These are phyloP conservation scores for Diabrotica undecimpunctata DNA, from an alignment of 1,140 invertebrate species.

Conservation along the genomic window DNA sequence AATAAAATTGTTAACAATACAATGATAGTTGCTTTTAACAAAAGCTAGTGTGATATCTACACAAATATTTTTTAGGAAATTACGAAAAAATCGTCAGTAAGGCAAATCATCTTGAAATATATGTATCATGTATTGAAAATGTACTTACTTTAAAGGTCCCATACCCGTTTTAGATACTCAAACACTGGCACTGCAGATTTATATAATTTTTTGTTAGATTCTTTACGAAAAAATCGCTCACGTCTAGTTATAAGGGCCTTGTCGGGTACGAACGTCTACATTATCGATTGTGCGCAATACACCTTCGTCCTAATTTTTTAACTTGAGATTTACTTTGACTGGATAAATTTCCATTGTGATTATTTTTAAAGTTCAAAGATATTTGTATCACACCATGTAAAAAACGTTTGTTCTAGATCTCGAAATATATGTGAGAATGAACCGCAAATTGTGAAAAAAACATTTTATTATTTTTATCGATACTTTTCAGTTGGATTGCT, in stretches of 20 bases:
- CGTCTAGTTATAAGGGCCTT: neutral
- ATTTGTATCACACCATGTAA: neutral
- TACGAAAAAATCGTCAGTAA: neutral
- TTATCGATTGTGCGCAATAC: neutral
- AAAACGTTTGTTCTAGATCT: too few species aligned
- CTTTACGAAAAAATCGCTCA: neutral
- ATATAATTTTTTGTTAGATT: neutral
- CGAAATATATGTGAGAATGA: too few species aligned
- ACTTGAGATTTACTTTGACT: neutral
- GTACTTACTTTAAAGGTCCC: neutral
- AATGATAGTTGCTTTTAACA: too few species aligned
- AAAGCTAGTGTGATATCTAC: too few species aligned
- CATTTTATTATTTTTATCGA: too few species aligned
- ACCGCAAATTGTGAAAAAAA: too few species aligned
- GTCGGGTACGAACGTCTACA: neutral
- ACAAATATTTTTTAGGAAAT: neutral
- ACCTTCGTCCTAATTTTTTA: neutral
- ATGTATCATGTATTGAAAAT: neutral
- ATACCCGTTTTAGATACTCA: neutral
- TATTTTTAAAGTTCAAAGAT: neutral
- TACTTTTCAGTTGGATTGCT: too few species aligned
- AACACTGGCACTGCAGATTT: neutral
- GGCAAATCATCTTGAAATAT: neutral
- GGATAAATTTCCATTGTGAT: neutral
- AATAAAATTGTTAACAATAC: too few species aligned